Conservation (phyloP, 2,113 vertebrate species). For the Fregetta grallaria region DNA sequence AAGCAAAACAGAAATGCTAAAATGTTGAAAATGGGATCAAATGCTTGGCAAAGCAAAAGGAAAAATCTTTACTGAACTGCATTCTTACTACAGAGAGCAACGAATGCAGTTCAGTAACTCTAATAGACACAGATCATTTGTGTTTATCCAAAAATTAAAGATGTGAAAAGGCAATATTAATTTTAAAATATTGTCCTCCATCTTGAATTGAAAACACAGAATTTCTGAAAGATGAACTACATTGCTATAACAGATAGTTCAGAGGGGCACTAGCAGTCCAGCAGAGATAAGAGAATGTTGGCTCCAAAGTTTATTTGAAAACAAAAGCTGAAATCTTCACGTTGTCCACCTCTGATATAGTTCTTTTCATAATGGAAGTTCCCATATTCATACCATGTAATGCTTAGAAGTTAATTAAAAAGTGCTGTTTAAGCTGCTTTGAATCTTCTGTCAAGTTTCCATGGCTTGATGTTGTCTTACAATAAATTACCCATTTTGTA, state of each 20-base stretch:
- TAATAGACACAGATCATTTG: conserved; percentile 26
- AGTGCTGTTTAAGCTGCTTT: conserved; percentile 85
- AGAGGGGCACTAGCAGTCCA: conserved; percentile 72
- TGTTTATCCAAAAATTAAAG: conserved; percentile 65
- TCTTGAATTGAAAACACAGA: conserved; percentile 71
- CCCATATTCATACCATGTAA: conserved; percentile 76
- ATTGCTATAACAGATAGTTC: conserved; percentile 67
- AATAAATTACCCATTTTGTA: conserved; percentile 86
- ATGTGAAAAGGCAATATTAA: conserved; percentile 71
- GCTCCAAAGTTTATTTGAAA: conserved; percentile 73
- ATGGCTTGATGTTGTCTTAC: conserved; percentile 95
- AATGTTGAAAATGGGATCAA: conserved; percentile 30
- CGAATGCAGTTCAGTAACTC: conserved; percentile 55
- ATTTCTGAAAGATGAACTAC: conserved; percentile 70
- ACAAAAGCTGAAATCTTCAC: conserved; percentile 73
- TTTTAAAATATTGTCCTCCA: conserved; percentile 71
- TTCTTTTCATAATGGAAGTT: conserved; percentile 75
- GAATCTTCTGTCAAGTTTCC: conserved; percentile 93
- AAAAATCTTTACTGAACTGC: conserved; percentile 33
- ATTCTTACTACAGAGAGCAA: conserved; percentile 39
- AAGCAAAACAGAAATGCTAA: conserved; percentile 42
- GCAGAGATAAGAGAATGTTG: conserved; percentile 71
- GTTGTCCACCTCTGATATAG: conserved; percentile 75
- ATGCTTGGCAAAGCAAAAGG: conserved; percentile 29
- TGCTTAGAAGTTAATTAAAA: conserved; percentile 82